These are phyloP conservation scores for Philereme transversata DNA, from an alignment of 2,888 invertebrate genomes.

Conservation along the genomic window DNA sequence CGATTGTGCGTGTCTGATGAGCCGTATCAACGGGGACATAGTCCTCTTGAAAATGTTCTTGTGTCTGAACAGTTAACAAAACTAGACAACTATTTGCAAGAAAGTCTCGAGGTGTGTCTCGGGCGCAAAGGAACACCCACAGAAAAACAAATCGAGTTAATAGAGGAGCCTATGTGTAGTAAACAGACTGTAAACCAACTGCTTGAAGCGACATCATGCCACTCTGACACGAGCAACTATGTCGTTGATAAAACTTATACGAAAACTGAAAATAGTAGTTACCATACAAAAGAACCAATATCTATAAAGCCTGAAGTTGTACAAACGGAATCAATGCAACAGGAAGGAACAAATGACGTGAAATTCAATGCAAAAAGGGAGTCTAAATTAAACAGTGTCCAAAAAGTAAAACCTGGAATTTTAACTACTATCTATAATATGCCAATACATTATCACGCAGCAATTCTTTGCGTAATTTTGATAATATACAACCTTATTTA, in stretches of 20 bases:
- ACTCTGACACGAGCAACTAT: constrained; percentile 20
- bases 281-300: constrained; percentile 35
- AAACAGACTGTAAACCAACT: constrained; percentile 20
- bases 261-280: constrained; percentile 27
- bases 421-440: constrained; percentile 71
- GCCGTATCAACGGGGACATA: constrained; percentile 52
- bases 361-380: constrained; percentile 38
- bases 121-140: constrained; percentile 40
- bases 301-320: constrained; percentile 31
- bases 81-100: constrained; percentile 74
- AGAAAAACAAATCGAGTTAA: constrained; percentile 15
- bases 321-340: constrained; percentile 35
- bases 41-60: constrained; percentile 65
- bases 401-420: constrained; percentile 60
- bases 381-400: constrained; percentile 64
- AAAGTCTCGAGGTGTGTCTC: constrained; percentile 69
- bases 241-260: constrained; percentile 31
- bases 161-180: constrained; percentile 13
- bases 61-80: constrained; percentile 73
- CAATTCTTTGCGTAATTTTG: constrained; percentile 77
- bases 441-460: constrained; percentile 81
- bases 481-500: constrained; percentile 81
- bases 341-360: constrained; percentile 31
- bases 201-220: constrained; percentile 39
- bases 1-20: constrained; percentile 33